phyloP scores from a whole-genome alignment of 1,140 invertebrate species.

The Aphaenogaster rudis region DNA sequence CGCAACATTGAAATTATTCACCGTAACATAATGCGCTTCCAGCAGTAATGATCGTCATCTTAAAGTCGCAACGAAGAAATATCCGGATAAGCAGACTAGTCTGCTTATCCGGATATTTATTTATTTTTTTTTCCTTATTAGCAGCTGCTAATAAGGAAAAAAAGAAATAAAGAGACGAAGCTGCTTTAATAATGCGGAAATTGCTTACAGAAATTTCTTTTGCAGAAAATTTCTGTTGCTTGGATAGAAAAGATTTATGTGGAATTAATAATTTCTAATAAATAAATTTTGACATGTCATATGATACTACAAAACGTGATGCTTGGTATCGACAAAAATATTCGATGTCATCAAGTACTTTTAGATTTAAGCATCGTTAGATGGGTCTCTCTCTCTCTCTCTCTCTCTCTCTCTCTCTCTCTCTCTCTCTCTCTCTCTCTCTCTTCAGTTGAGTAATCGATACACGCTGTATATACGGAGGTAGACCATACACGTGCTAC shows the following conservation, averaged over 20 bases:
- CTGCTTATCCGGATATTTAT: constrained; percentile 2
- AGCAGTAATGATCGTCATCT: not conserved
- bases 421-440: no score
- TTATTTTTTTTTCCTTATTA: not conserved
- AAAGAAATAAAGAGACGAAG: not conserved
- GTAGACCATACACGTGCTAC: not conserved
- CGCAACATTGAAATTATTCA: constrained; percentile 49
- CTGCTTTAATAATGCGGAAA: not conserved
- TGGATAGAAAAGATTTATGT: not conserved
- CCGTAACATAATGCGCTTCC: not conserved
- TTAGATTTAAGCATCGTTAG: not conserved
- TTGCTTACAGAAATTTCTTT: not conserved
- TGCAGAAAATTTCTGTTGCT: not conserved
- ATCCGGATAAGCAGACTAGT: not conserved
- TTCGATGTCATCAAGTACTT: not conserved
- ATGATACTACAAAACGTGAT: not conserved
- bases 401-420: no score
- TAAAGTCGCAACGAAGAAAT: constrained; percentile 11
- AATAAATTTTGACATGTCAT: not conserved
- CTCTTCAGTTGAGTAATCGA: constrained; percentile 18
- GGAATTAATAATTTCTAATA: constrained; percentile 13
- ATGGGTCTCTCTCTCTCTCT: no score
- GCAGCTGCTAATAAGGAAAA: not conserved
- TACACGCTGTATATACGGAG: not conserved
- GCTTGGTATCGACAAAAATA: not conserved